phyloP scores from a whole-genome alignment of 1,140 invertebrate genomes.

The Littorina saxatilis region DNA sequence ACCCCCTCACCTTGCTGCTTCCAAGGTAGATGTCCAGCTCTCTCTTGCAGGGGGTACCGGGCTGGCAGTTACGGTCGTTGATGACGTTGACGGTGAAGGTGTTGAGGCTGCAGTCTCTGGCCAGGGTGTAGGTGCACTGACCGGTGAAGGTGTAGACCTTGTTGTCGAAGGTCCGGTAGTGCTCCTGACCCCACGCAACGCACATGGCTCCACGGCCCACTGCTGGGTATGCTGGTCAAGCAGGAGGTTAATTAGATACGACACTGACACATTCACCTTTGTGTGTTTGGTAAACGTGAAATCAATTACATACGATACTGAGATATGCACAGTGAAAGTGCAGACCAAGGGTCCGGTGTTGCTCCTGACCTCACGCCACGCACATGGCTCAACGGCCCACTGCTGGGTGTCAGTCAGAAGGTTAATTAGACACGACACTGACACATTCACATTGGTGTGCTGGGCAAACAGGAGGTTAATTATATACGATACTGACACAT shows the following conservation, averaged over 20 bases:
- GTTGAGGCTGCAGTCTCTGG: conserved; percentile 44
- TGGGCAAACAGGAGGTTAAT: no score
- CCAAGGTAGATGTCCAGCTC: conserved; percentile 65
- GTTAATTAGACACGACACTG: no score
- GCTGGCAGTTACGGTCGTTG: conserved; percentile 60
- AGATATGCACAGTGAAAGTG: conserved; percentile 74
- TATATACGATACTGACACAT: no score
- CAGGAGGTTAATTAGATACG: no score
- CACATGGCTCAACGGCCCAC: conserved; percentile 76
- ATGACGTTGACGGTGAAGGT: conserved; percentile 59
- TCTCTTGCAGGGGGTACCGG: conserved; percentile 51
- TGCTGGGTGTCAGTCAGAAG: no score
- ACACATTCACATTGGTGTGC: no score
- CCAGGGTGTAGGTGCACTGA: conserved; percentile 36
- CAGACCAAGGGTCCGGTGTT: conserved; percentile 81
- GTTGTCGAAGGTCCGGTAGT: conserved; percentile 85
- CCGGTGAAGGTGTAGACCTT: conserved; percentile 75
- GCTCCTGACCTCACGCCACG: conserved; percentile 84
- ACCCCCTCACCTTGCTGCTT: neutral
- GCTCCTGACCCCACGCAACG: conserved; percentile 84
- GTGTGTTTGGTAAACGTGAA: no score
- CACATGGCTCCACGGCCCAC: conserved; percentile 76
- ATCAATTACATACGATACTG: no score
- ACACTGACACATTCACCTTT: no score
- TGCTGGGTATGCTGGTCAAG: neutral